These are phyloP conservation scores for Elephantulus edwardii DNA, from an alignment of 2,113 vertebrate genomes.

Conservation along the genomic window DNA sequence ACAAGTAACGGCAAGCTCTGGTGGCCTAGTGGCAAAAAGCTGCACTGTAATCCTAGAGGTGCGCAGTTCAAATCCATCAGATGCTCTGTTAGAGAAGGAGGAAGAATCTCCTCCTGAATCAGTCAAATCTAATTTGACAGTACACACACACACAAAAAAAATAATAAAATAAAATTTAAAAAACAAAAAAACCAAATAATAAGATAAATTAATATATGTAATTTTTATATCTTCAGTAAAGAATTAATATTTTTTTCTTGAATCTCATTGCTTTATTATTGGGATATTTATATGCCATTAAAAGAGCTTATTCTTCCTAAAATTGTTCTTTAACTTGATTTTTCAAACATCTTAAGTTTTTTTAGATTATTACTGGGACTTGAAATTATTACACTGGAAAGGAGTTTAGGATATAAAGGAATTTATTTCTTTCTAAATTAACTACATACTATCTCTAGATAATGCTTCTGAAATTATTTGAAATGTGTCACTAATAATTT, in stretches of 20 bases:
- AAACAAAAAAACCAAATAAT: constrained; percentile 14
- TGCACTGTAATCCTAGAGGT: no score
- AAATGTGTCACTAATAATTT: background rate
- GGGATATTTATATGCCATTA: background rate
- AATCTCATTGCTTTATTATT: background rate
- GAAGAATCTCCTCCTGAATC: no score
- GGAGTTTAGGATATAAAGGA: background rate
- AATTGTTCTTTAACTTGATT: background rate
- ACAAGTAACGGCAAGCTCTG: no score
- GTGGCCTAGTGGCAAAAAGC: no score
- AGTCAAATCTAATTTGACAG: no score
- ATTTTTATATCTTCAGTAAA: background rate
- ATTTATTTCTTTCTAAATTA: constrained; percentile 39
- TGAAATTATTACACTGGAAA: constrained; percentile 15
- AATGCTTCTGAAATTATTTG: constrained; percentile 5
- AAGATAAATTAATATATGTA: background rate
- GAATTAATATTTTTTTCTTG: background rate
- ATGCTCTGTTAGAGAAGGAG: no score
- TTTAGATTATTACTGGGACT: background rate
- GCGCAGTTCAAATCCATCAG: no score
- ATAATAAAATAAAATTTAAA: no score
- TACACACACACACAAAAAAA: no score
- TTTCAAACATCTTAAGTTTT: constrained; percentile 3
- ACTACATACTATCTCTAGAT: background rate
- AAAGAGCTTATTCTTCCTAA: background rate